Percentiles rank a stretch among this genome's conserved stretches.
Conservation (phyloP, 1,140 invertebrate genomes). For the Drosophila mojavensis region DNA sequence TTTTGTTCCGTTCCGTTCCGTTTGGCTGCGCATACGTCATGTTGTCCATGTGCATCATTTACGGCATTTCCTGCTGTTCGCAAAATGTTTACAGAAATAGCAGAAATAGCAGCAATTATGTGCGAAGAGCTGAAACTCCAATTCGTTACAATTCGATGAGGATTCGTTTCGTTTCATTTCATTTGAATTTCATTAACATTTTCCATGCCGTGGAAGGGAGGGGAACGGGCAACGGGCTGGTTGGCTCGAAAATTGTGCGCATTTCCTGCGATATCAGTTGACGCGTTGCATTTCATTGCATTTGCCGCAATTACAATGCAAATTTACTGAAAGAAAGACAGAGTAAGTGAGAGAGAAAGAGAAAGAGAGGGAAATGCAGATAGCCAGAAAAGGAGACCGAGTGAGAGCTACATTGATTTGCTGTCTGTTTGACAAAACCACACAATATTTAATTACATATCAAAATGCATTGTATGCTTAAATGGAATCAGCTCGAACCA, state of each 20-base stretch:
- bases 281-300: conserved; percentile 34
- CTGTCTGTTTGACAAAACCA: conserved; percentile 29
- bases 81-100: neutral
- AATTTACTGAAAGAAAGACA: conserved; percentile 21
- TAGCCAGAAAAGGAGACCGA: neutral
- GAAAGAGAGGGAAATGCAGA: neutral
- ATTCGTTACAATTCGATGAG: conserved; percentile 9
- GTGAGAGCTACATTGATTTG: conserved; percentile 6
- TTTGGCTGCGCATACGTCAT: conserved; percentile 28
- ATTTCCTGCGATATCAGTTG: conserved; percentile 49
- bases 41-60: conserved; percentile 26
- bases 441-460: conserved; percentile 51
- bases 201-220: conserved; percentile 4
- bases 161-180: conserved; percentile 36
- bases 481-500: conserved; percentile 19
- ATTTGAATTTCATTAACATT: conserved; percentile 24
- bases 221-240: neutral
- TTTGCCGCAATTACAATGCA: conserved; percentile 36
- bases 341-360: neutral
- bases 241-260: conserved; percentile 10
- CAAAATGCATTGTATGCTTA: conserved; percentile 21
- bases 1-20: neutral
- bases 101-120: conserved; percentile 8
- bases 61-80: conserved; percentile 24
- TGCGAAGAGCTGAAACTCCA: neutral